phyloP scores from a whole-genome alignment of 1,140 invertebrate genomes.

The Drosophila bocki region DNA sequence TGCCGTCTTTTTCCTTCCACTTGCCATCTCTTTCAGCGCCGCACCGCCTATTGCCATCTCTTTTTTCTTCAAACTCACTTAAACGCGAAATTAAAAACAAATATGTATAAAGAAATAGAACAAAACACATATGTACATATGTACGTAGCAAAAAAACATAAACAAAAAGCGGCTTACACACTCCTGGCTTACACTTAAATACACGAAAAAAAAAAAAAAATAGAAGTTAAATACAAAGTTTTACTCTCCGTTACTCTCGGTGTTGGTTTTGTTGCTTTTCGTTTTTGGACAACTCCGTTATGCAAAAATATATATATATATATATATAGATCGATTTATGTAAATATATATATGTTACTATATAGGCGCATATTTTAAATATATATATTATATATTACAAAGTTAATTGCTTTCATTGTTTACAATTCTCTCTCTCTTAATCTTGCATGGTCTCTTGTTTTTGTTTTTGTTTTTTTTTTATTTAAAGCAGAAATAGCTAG shows the following conservation, averaged over 20 bases:
- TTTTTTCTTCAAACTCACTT: slow-evolving; percentile 45
- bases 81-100: slow-evolving; percentile 45
- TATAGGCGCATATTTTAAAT: slow-evolving; percentile 57
- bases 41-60: slow-evolving; percentile 37
- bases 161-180: slow-evolving; percentile 60
- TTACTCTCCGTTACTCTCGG: not conserved
- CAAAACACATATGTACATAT: slow-evolving; percentile 32
- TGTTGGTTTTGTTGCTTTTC: slow-evolving; percentile 20
- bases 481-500: slow-evolving; percentile 64
- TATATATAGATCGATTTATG: slow-evolving; percentile 25
- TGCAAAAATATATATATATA: slow-evolving; percentile 50
- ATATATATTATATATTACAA: slow-evolving; percentile 57
- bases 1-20: slow-evolving; percentile 15
- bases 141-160: slow-evolving; percentile 37
- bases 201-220: slow-evolving; percentile 48
- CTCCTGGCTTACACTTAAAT: slow-evolving; percentile 51
- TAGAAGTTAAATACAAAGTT: slow-evolving; percentile 38
- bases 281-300: slow-evolving; percentile 25
- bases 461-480: slow-evolving; percentile 9
- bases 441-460: slow-evolving; percentile 27
- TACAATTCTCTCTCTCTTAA: slow-evolving; percentile 42
- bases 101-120: slow-evolving; percentile 49
- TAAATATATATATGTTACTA: slow-evolving; percentile 41
- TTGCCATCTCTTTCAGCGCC: slow-evolving; percentile 36
- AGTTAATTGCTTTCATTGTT: slow-evolving; percentile 47